Evolutionary conservation across 2,888 invertebrate species (phyloP).

Genomic region (Dimorphilus gyrociliatus): DNA sequence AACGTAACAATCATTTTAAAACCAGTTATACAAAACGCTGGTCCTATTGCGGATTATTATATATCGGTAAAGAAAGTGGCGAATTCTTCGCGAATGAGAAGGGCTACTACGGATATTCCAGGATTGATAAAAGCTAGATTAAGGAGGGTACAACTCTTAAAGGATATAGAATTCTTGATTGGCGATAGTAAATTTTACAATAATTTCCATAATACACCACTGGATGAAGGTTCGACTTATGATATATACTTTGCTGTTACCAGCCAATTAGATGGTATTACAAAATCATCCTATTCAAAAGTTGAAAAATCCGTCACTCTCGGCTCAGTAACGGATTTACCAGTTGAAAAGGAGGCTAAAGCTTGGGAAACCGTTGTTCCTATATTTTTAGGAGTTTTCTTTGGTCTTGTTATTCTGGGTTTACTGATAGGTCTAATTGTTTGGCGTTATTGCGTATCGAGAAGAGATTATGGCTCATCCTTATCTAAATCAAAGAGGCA

Average conservation of each 20-base stretch:
- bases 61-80: slow-evolving; percentile 53
- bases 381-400: too few species aligned
- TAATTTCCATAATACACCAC: slow-evolving; percentile 57
- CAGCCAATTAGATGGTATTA: slow-evolving; percentile 50
- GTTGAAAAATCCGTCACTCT: slow-evolving; percentile 9
- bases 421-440: too few species aligned
- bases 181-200: slow-evolving; percentile 60
- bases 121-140: slow-evolving; percentile 55
- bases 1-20: slow-evolving; percentile 52
- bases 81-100: slow-evolving; percentile 42
- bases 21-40: slow-evolving; percentile 55
- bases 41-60: slow-evolving; percentile 55
- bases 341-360: too few species aligned
- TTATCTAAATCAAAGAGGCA: too few species aligned
- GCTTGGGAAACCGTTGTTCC: too few species aligned
- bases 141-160: slow-evolving; percentile 47
- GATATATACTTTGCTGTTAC: slow-evolving; percentile 55
- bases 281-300: slow-evolving; percentile 48
- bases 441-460: too few species aligned
- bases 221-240: slow-evolving; percentile 46
- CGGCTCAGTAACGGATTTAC: slow-evolving; percentile 6
- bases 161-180: slow-evolving; percentile 48
- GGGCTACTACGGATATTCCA: slow-evolving; percentile 49
- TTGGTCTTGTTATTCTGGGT: too few species aligned
- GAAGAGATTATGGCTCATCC: too few species aligned